Percentiles rank a stretch among this genome's conserved stretches.
These are phyloP conservation scores for Catocala sponsa DNA, from an alignment of 2,888 invertebrate genomes.

Conservation along the genomic window DNA sequence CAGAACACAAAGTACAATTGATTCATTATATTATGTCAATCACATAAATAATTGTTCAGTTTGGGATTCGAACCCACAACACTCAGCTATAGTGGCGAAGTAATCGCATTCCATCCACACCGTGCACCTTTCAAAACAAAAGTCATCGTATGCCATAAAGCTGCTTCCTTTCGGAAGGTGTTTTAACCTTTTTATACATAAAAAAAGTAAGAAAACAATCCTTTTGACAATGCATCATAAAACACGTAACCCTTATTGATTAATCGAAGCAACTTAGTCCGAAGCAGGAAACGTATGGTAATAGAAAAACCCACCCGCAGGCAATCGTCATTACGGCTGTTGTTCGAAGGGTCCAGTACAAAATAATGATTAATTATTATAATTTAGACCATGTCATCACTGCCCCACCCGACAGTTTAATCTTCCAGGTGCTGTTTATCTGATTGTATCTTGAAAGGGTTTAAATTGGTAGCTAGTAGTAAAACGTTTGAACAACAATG, in stretches of 20 bases:
- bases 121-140: too few species aligned
- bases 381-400: constrained; percentile 83
- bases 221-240: constrained; percentile 48
- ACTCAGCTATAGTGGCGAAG: too few species aligned
- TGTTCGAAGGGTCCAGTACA: constrained; percentile 72
- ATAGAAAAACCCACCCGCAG: constrained; percentile 75
- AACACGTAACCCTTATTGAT: constrained; percentile 70
- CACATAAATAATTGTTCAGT: too few species aligned
- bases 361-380: constrained; percentile 85
- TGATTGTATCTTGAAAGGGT: constrained; percentile 82
- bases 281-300: constrained; percentile 76
- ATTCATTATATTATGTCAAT: too few species aligned
- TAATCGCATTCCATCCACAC: too few species aligned
- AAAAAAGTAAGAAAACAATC: constrained; percentile 34
- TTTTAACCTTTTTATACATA: constrained; percentile 24
- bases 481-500: constrained; percentile 33
- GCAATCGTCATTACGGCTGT: constrained; percentile 74
- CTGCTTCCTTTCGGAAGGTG: constrained; percentile 19
- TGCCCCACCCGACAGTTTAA: constrained; percentile 73
- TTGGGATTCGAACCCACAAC: too few species aligned
- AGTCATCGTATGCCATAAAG: background rate
- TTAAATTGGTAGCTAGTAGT: constrained; percentile 65
- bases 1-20: too few species aligned
- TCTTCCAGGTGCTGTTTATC: constrained; percentile 85
- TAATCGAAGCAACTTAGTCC: constrained; percentile 65